Conservation (phyloP, 2,113 vertebrate genomes). For the Indri indri region DNA sequence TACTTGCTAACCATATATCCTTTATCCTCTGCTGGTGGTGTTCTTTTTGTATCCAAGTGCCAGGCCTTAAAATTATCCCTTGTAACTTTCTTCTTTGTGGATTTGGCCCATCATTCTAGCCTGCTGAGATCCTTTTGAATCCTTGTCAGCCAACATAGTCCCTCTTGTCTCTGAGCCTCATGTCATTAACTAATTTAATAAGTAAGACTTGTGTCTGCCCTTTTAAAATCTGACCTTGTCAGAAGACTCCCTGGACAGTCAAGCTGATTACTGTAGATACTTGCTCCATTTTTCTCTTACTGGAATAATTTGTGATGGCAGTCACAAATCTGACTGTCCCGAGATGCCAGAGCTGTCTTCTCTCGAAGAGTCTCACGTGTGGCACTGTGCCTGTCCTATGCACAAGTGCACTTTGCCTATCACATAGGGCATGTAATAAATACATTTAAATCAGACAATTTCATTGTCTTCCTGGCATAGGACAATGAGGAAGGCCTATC, state of each 20-base stretch:
- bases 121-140: constrained; percentile 53
- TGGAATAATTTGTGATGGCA: constrained; percentile 46
- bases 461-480: neutral
- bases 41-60: constrained; percentile 31
- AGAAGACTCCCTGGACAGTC: constrained; percentile 50
- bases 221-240: constrained; percentile 70
- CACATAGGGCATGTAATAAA: neutral
- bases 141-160: constrained; percentile 22
- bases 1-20: constrained; percentile 15
- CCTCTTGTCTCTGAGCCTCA: neutral
- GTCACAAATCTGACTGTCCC: constrained; percentile 32
- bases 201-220: constrained; percentile 55
- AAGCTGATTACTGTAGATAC: constrained; percentile 34
- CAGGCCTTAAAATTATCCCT: constrained; percentile 32
- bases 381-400: neutral
- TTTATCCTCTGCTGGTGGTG: constrained; percentile 32
- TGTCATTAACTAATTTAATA: constrained; percentile 68
- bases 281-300: constrained; percentile 8
- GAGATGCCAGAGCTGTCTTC: constrained; percentile 28
- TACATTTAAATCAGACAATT: constrained; percentile 35
- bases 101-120: constrained; percentile 16
- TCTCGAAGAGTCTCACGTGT: neutral
- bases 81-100: constrained; percentile 54
- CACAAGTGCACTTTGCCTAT: neutral
- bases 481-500: neutral